A percentile compares a stretch with the other conserved stretches of the same genome.
Evolutionary conservation across 2,888 invertebrate species (phyloP).

Genomic region (Drosophila bunnanda): DNA sequence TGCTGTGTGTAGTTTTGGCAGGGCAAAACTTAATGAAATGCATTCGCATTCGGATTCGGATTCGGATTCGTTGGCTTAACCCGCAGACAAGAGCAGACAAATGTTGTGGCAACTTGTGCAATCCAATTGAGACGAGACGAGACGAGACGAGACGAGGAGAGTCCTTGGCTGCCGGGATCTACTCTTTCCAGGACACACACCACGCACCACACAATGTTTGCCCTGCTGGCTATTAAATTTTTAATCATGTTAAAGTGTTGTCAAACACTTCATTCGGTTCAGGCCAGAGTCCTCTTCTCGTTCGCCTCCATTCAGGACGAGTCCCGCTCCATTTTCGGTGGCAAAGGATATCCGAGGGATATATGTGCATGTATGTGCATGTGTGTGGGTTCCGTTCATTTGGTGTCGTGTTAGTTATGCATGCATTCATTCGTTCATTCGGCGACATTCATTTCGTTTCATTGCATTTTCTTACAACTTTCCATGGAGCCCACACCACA

Average conservation of each 20-base stretch:
- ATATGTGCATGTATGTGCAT: too few relatives aligned
- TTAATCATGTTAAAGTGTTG: slow-evolving; percentile 81
- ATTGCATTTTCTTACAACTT: slow-evolving; percentile 63
- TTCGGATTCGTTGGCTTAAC: slow-evolving; percentile 27
- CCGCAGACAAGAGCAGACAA: slow-evolving; percentile 43
- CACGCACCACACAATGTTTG: slow-evolving; percentile 55
- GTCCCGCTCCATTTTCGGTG: slow-evolving; percentile 18
- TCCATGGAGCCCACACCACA: slow-evolving; percentile 22
- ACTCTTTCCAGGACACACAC: slow-evolving; percentile 2
- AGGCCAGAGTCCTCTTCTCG: not conserved
- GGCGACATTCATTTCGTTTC: slow-evolving; percentile 79
- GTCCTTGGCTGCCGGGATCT: not conserved
- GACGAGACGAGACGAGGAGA: not conserved
- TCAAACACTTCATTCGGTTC: slow-evolving; percentile 75
- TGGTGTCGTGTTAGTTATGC: slow-evolving; percentile 71
- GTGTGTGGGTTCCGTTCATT: slow-evolving; percentile 11
- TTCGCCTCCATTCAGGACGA: not conserved
- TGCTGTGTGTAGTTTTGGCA: slow-evolving; percentile 13
- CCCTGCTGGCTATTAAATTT: slow-evolving; percentile 76
- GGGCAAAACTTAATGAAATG: slow-evolving; percentile 57
- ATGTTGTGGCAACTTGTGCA: slow-evolving; percentile 71
- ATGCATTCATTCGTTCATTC: slow-evolving; percentile 66
- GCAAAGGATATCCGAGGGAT: slow-evolving; percentile 29
- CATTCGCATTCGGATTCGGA: slow-evolving; percentile 47
- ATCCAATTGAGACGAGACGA: slow-evolving; percentile 66